These are phyloP conservation scores for Battus philenor DNA, from an alignment of 1,140 invertebrate genomes.

Conservation along the genomic window DNA sequence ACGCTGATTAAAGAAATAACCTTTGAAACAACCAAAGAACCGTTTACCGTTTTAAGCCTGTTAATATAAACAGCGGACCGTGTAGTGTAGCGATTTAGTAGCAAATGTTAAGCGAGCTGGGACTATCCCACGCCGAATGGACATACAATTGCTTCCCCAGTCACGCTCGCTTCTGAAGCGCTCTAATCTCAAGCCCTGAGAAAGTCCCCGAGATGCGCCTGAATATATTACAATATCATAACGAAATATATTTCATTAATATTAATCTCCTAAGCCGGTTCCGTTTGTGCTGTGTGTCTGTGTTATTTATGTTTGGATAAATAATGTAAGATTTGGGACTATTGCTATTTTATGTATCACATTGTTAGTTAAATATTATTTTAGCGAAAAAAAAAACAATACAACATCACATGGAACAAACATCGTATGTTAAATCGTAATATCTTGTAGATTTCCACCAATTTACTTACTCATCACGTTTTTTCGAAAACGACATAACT, in stretches of 20 bases:
- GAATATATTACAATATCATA: slow-evolving; percentile 38
- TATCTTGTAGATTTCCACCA: too few relatives aligned
- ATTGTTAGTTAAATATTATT: too few relatives aligned
- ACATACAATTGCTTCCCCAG: slow-evolving; percentile 32
- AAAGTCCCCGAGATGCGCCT: slow-evolving; percentile 23
- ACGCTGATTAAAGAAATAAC: too few relatives aligned
- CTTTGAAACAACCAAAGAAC: too few relatives aligned
- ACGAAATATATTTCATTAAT: slow-evolving; percentile 34
- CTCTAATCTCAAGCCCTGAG: slow-evolving; percentile 28
- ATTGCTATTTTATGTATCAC: too few relatives aligned
- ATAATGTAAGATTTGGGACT: too few relatives aligned
- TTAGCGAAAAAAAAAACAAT: too few relatives aligned
- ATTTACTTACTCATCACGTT: too few relatives aligned
- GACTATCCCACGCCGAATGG: slow-evolving; percentile 27
- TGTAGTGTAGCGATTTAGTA: slow-evolving; percentile 8
- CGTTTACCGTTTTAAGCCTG: neutral
- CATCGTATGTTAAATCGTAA: too few relatives aligned
- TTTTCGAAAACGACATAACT: too few relatives aligned
- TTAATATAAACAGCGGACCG: slow-evolving; percentile 6
- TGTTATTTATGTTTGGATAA: neutral
- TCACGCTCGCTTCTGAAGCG: slow-evolving; percentile 35
- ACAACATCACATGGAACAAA: too few relatives aligned
- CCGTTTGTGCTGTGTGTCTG: neutral
- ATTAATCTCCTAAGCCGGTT: slow-evolving; percentile 24
- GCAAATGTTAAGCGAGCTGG: slow-evolving; percentile 13